Conservation (phyloP, 2,888 invertebrate genomes). For the Eilema depressum region DNA sequence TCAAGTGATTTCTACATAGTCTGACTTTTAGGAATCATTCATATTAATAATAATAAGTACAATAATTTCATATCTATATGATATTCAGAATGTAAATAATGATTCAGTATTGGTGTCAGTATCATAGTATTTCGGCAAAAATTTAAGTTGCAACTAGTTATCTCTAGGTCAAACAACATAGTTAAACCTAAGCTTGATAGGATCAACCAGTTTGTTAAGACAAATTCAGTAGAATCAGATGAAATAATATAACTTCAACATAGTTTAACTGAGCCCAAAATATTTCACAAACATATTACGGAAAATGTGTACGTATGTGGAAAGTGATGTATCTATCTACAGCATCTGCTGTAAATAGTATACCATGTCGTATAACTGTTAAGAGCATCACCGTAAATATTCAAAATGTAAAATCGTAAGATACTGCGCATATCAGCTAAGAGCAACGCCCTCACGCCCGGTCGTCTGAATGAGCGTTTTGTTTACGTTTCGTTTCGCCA, state of each 20-base stretch:
- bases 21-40: slow-evolving; percentile 3
- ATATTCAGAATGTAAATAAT: slow-evolving; percentile 5
- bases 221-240: not conserved
- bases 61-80: slow-evolving; percentile 4
- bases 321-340: slow-evolving; percentile 6
- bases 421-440: slow-evolving; percentile 59
- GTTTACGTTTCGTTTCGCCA: slow-evolving; percentile 71
- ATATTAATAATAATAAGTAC: slow-evolving; percentile 8
- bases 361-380: slow-evolving; percentile 17
- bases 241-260: not conserved
- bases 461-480: slow-evolving; percentile 66
- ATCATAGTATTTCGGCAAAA: not conserved
- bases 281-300: not conserved
- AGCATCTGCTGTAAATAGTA: not conserved
- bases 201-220: not conserved
- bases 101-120: not conserved
- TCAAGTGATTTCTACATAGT: slow-evolving; percentile 63
- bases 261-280: not conserved
- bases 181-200: not conserved
- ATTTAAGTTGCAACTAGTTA: slow-evolving; percentile 5
- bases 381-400: slow-evolving; percentile 31
- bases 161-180: slow-evolving; percentile 11
- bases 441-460: slow-evolving; percentile 80
- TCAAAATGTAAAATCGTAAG: slow-evolving; percentile 37
- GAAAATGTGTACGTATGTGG: not conserved